Evolutionary conservation across 2,113 vertebrate genomes (phyloP), one percentile per base, ranked within the genome.

Genomic region (Pygoscelis antarcticus): DNA sequence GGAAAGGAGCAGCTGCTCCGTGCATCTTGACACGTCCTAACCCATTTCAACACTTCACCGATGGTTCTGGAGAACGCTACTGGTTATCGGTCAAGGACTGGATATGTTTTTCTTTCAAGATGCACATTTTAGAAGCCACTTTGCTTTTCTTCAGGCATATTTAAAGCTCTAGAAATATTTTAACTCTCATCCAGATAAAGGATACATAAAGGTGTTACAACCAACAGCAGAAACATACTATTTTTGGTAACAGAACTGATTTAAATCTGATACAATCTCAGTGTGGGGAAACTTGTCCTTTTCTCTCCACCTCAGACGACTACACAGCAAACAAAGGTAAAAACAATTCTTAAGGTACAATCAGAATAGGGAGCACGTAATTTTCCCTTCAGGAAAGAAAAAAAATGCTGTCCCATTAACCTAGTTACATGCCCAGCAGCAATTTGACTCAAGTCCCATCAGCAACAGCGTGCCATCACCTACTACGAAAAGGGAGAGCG

Each of bases 381-480:
- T 87, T 91, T 87, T 82, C 86, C 92, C 93, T 93, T 95, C 86
- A 74, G 71, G 90, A 92, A 95, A 74, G 62, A 87, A 44, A 61
- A 81, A 72, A 61, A 62, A 36, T 3, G 3, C 68, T 89, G 92
- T 87, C 94, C 95, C 95, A 95, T 91, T 96, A 96, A 97, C 96
- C 97, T 62, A 93, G 90, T 91, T 96, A 58, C 36, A 42, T 76
- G 77, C 94, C 97, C 83, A 90, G 83, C 72, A 97, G 94, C 95
- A 79, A 84, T 92, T 90, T 97, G 96, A 97, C 76, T 96, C 76
- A 52, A 84, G 95, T 96, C 97, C 96, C 94, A 94, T 79, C 92
- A 95, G 86, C 96, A 97, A 92, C 72, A 95, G 74, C 10, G 0
- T 82, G 92, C 83, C 94, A 90, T 74, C 90, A 90, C 79, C 92